Base-by-base conservation (phyloP, 2,888 invertebrate genomes). In the Mamestra brassicae region DNA sequence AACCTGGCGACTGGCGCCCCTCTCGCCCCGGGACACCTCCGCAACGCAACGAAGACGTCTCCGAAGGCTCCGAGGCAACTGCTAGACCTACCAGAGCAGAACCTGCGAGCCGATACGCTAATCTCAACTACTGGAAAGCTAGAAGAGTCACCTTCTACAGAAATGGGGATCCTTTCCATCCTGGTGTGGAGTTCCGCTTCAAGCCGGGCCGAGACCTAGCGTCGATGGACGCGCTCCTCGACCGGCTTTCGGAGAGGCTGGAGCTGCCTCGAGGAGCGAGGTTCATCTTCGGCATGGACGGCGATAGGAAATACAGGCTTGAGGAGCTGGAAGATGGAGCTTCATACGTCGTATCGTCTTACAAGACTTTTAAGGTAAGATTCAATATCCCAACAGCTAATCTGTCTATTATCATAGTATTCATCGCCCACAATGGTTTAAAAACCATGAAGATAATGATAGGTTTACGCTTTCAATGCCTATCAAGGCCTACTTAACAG, bases 121-220 rank as follows among this genome's bases (percentile, higher is more conserved):
- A 98, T 93, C 97, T 98, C 69, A 98, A 98, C 83, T 98, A 98
- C 92, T 99, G 98, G 98, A 97, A 98, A 89, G 98, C 98, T 0
- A 97, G 98, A 76, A 97, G 98, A 69, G 98, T 99, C 75, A 98
- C 98, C 2, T 99, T 99, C 94, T 99, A 98, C 95, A 98, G 98
- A 92, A 99, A 99, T 97, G 99, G 99, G 4, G 99, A 99, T 92
- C 98, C 98, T 0, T 98, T 98, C 92, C 99, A 98, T 91, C 98
- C 98, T 26, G 99, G 99, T 0, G 97, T 99, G 55, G 99, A 98
- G 93, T 98, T 98, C 83, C 96, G 97, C 57, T 98, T 99, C 91
- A 98, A 98, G 83, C 98, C 99, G 0, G 99, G 99, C 2, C 97
- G 98, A 78, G 99, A 99, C 90, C 98, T 99, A 89, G 98, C 98